Evolutionary conservation across 1,140 invertebrate genomes (phyloP), one percentile per base, ranked within the genome.

Genomic region (Himalopsyche phryganea): DNA sequence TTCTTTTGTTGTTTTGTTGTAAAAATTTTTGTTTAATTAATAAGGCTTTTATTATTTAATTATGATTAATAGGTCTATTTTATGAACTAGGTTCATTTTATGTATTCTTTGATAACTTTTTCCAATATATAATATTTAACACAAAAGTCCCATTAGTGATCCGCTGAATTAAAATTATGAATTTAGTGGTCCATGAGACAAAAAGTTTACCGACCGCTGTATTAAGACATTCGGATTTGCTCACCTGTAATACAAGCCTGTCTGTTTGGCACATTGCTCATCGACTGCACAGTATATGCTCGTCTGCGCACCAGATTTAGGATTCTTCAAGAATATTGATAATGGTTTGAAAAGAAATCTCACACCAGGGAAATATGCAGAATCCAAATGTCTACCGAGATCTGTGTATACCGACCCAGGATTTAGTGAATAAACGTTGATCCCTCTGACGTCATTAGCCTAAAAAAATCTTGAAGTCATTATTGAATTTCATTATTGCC

Each of bases 391-490:
- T 14, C 89, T 73, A 13, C 81, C 81, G 23, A 92, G 77, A 55
- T 90, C 85, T 6, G 92, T 93, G 65, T 85, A 80, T 1, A 91
- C 87, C 50, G 91, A 75, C 28, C 93, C 93, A 17, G 92, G 92
- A 80, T 95, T 86, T 6, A 92, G 75, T 40, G 86, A 81, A 80
- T 94, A 92, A 0, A 84, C 86, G 7, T 85, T 91, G 0, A 96
- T 86, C 47, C 83, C 80, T 1, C 57, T 44, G 28, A 63, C 55
- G 20, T 58, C 50, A 11, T 51, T 28, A 28, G 45, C 51, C 61
- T 63, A 20, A 40, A 48, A 55, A 51, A 6, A 48, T n/a, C 6
- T 35, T n/a, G 33, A 7, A 35, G 6, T 35, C 33, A 6, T 35
- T 6, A 35, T 7, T n/a, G 6, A 35, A 7, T 35, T 35, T 35